Conservation (phyloP, 2,113 vertebrate genomes). For the Cricetomys ansorgei region DNA sequence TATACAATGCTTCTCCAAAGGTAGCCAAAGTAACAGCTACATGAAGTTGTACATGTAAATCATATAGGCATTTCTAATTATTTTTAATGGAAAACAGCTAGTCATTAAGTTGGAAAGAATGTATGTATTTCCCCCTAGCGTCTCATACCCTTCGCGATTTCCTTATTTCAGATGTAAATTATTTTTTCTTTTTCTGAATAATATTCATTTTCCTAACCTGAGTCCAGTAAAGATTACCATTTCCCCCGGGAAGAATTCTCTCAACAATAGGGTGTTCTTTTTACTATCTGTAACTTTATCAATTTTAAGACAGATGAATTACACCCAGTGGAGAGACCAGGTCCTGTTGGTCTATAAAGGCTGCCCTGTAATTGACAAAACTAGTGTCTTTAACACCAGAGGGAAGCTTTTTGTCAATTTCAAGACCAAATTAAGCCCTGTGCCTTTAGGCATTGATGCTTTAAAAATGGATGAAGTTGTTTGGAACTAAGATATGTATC, state of each 20-base stretch:
- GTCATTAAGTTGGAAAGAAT: background rate
- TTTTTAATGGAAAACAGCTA: constrained; percentile 29
- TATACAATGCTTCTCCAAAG: background rate
- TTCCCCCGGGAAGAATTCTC: background rate
- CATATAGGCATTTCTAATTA: constrained; percentile 33
- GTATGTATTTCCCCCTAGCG: background rate
- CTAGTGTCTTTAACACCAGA: background rate
- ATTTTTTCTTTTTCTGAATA: constrained; percentile 41
- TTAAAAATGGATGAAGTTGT: background rate
- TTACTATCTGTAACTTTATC: background rate
- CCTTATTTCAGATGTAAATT: background rate
- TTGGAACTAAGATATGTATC: background rate
- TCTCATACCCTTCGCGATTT: constrained; percentile 15
- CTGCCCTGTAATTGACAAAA: background rate
- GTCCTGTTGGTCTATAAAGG: background rate
- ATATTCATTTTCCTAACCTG: constrained; percentile 13
- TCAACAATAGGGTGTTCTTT: background rate
- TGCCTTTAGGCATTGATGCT: background rate
- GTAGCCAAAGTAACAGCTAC: background rate
- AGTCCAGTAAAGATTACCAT: background rate
- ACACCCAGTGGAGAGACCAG: background rate
- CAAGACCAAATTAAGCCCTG: background rate
- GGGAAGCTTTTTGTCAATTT: background rate
- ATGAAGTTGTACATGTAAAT: background rate
- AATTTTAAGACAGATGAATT: constrained; percentile 33